Percentiles rank a stretch among this genome's conserved stretches.
Conservation (phyloP, 2,113 vertebrate genomes). For the Saccopteryx bilineata region DNA sequence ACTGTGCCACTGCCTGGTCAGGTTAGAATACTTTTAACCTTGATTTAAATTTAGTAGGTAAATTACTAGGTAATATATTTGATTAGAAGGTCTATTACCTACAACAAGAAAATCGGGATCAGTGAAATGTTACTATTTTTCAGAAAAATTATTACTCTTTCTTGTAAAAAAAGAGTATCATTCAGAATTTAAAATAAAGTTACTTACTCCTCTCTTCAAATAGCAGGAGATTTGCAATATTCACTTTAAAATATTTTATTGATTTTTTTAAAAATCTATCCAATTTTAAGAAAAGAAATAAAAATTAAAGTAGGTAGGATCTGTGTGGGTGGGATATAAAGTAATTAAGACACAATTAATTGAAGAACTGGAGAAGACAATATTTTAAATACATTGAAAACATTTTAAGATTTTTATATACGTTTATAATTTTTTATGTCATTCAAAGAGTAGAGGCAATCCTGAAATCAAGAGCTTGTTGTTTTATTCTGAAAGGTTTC, state of each 20-base stretch:
- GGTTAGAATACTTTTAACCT: not conserved
- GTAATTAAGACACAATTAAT: not conserved
- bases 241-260: not conserved
- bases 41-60: not conserved
- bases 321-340: not conserved
- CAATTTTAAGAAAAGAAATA: not conserved
- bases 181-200: not conserved
- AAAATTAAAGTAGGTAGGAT: not conserved
- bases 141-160: not conserved
- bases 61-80: not conserved
- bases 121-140: not conserved
- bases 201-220: not conserved
- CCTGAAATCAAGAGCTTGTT: not conserved
- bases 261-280: not conserved
- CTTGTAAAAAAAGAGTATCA: not conserved
- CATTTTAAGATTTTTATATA: not conserved
- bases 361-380: not conserved
- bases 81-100: not conserved
- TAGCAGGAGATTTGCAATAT: not conserved
- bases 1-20: too few species aligned
- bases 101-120: not conserved
- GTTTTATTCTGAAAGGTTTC: not conserved
- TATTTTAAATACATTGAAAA: not conserved
- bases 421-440: not conserved
- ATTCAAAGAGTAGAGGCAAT: not conserved